Base-by-base conservation (phyloP, 2,113 vertebrate genomes). In the Oostethus manadensis region DNA sequence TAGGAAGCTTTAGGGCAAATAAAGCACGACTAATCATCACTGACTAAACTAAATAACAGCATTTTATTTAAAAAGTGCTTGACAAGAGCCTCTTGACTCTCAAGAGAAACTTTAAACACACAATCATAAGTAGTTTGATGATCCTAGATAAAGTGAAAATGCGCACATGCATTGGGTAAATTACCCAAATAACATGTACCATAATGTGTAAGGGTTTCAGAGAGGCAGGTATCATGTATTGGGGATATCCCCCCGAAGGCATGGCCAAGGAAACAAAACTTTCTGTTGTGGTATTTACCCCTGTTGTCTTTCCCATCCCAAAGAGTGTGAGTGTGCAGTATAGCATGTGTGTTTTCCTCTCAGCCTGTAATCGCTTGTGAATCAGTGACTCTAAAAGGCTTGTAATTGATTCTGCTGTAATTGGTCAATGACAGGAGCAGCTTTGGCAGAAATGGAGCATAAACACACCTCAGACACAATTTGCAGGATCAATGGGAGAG, bases 381-480 rank as follows among this genome's bases (percentile, higher is more conserved):
- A 76, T 81, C 67, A 46, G 65, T 70, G 70, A 53, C 74, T 74
- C 75, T 84, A 85, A 88, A 87, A 88, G 80, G 84, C 78, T 87
- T 79, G 81, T 88, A 89, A 90, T 90, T 89, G 89, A 90, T 91
- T 90, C 79, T 76, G 75, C 78, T 84, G 83, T 90, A 88, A 90
- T 88, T 88, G 87, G 80, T 85, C 84, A 84, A 80, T 87, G 84
- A 86, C 85, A 79, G 85, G 73, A 86, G 86, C 86, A 76, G 84
- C 81, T 86, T 78, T 81, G 84, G 82, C 80, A 88, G 86, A 89
- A 88, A 88, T 84, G 79, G 76, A 88, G 87, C 84, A 88, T 89
- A 88, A 88, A 90, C 86, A 83, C 56, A 67, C 74, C 76, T 84
- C 76, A 78, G 78, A 87, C 79, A 81, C 86, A 83, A 87, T 90